phyloP scores from a whole-genome alignment of 2,113 vertebrate genomes.

The Nerophis lumbriciformis region DNA sequence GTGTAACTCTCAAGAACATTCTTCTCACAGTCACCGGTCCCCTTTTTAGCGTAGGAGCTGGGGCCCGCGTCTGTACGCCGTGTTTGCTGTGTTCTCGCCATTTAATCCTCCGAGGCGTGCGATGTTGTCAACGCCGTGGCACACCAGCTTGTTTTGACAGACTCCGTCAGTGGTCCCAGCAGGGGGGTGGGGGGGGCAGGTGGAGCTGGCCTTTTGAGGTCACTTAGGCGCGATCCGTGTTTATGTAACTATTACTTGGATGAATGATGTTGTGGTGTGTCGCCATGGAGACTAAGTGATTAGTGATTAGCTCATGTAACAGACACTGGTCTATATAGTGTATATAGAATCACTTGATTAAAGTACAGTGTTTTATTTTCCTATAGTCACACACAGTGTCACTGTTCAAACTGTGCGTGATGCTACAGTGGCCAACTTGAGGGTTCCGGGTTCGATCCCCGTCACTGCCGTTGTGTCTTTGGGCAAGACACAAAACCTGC shows the following conservation, averaged over 20 bases:
- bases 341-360: no score
- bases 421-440: no score
- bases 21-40: constrained; percentile 46
- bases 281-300: constrained; percentile 36
- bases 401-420: no score
- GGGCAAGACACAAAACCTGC: no score
- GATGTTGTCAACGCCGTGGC: constrained; percentile 27
- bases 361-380: no score
- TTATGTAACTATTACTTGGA: constrained; percentile 42
- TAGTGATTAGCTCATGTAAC: constrained; percentile 13
- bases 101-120: constrained; percentile 19
- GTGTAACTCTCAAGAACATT: constrained; percentile 39
- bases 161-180: constrained; percentile 21
- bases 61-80: constrained; percentile 21
- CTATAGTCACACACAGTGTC: no score
- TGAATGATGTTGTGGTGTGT: constrained; percentile 32
- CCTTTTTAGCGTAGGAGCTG: constrained; percentile 20
- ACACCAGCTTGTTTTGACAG: constrained; percentile 28
- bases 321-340: constrained; percentile 3
- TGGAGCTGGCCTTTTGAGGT: constrained; percentile 17
- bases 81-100: constrained; percentile 10
- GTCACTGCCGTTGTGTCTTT: no score
- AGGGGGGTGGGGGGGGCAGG: constrained; percentile 6
- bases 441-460: no score
- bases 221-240: constrained; percentile 36